Conservation (phyloP, 2,797 vertebrate species). For the Florisuga fusca region DNA sequence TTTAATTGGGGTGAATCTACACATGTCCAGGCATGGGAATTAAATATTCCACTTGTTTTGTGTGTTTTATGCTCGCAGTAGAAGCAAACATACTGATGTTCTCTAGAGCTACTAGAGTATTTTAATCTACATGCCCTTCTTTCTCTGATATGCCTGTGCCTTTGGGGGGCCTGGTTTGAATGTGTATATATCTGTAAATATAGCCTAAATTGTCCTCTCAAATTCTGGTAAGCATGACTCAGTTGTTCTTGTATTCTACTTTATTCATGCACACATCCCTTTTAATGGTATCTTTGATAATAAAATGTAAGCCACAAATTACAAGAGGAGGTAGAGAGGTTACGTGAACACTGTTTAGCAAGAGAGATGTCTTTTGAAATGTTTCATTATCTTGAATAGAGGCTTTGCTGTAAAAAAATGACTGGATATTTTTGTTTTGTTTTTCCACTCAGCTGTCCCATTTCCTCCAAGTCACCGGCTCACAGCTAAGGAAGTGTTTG, state of each 20-base stretch:
- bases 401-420: not conserved
- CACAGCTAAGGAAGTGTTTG: constrained; percentile 97
- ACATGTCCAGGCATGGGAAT: not conserved
- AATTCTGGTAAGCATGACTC: not conserved
- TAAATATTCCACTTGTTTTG: not conserved
- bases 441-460: constrained; percentile 87
- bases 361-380: not conserved
- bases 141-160: not conserved
- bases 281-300: not conserved
- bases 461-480: constrained; percentile 97
- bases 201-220: not conserved
- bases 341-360: not conserved
- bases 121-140: not conserved
- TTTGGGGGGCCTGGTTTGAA: not conserved
- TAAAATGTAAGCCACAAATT: not conserved
- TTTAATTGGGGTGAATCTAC: not conserved
- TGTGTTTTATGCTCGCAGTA: not conserved
- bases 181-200: not conserved
- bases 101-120: not conserved
- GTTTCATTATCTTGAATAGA: not conserved
- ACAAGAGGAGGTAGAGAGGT: not conserved
- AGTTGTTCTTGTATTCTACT: not conserved
- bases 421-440: not conserved
- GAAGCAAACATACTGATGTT: not conserved
- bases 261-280: accelerated